Conservation (phyloP, 2,797 vertebrate genomes). For the Phoebastria nigripes region DNA sequence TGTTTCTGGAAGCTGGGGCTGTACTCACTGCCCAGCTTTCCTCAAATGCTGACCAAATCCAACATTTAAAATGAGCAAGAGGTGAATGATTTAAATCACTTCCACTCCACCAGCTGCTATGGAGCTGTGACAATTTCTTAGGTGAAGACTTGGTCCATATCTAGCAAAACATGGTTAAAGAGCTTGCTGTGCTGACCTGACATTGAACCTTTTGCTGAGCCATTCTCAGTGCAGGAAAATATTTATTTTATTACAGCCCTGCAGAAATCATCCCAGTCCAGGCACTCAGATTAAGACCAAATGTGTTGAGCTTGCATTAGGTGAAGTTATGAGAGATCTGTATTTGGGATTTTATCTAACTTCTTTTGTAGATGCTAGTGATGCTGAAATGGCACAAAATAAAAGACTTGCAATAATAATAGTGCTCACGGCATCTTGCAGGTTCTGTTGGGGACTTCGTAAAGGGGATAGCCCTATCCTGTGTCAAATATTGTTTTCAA, state of each 20-base stretch:
- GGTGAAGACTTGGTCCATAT: background rate
- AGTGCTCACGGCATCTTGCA: background rate
- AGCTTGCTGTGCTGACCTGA: conserved; percentile 64
- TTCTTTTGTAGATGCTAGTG: background rate
- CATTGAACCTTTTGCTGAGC: conserved; percentile 58
- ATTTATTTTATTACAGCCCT: conserved; percentile 59
- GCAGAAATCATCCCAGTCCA: background rate
- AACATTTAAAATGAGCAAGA: background rate
- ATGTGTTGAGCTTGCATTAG: conserved; percentile 3
- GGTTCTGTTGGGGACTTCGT: background rate
- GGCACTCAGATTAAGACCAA: conserved; percentile 57
- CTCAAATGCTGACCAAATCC: background rate
- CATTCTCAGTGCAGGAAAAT: conserved; percentile 56
- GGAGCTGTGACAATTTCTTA: background rate
- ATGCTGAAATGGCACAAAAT: background rate
- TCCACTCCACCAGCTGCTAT: background rate
- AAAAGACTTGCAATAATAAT: background rate
- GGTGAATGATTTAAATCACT: background rate
- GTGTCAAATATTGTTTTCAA: conserved; percentile 32
- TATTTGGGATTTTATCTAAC: background rate
- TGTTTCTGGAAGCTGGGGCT: background rate
- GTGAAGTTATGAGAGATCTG: background rate
- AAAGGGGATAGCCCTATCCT: conserved; percentile 48
- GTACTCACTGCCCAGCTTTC: background rate
- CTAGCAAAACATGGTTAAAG: background rate